phyloP scores from a whole-genome alignment of 2,888 invertebrate genomes.

The Operophtera brumata region DNA sequence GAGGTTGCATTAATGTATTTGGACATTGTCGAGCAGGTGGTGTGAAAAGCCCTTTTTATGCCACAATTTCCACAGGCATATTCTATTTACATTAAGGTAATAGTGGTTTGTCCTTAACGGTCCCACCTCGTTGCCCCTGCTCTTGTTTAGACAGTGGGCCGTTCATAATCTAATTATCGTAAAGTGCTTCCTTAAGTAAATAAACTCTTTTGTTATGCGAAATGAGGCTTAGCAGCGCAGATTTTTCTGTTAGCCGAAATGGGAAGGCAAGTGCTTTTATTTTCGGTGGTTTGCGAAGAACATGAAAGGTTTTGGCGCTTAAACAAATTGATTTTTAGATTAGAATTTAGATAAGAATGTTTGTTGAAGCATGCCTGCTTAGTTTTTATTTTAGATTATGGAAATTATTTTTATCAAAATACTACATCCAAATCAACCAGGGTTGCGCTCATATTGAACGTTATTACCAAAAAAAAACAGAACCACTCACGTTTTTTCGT shows the following conservation, averaged over 20 bases:
- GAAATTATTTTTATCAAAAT: background rate
- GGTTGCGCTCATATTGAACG: too few species aligned
- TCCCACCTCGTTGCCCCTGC: slow-evolving; percentile 39
- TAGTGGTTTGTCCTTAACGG: slow-evolving; percentile 27
- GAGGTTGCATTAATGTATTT: too few species aligned
- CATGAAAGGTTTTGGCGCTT: slow-evolving; percentile 17
- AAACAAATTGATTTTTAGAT: slow-evolving; percentile 25
- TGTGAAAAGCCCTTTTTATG: background rate
- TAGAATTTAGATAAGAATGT: slow-evolving; percentile 19
- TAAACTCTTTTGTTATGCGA: slow-evolving; percentile 57
- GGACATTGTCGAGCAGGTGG: too few species aligned
- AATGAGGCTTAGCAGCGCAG: slow-evolving; percentile 46
- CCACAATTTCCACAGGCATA: slow-evolving; percentile 18
- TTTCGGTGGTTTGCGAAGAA: slow-evolving; percentile 11
- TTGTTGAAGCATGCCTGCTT: background rate
- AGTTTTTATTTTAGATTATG: background rate
- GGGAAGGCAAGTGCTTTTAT: slow-evolving; percentile 20
- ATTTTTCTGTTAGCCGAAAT: slow-evolving; percentile 40
- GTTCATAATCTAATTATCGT: slow-evolving; percentile 59
- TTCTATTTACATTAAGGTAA: background rate
- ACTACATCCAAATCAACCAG: background rate
- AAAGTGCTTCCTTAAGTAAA: slow-evolving; percentile 63
- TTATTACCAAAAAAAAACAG: too few species aligned
- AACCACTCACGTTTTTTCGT: too few species aligned
- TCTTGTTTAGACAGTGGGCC: slow-evolving; percentile 39